phyloP scores from a whole-genome alignment of 2,113 vertebrate species.

The Pontoporia blainvillei region DNA sequence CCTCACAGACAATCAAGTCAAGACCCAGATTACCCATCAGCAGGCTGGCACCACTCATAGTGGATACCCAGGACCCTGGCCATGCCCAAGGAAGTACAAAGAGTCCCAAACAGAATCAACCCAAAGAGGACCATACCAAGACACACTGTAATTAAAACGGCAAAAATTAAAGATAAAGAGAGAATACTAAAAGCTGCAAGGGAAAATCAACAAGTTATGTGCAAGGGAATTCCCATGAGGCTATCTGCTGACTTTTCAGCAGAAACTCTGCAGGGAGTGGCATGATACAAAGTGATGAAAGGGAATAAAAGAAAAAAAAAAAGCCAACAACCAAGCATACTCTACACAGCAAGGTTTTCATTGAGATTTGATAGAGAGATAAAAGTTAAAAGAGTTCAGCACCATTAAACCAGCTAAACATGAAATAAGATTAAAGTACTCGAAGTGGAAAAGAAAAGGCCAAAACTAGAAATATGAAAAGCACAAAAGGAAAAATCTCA shows the following conservation, averaged over 20 bases:
- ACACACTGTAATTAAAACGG: background rate
- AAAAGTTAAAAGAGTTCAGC: background rate
- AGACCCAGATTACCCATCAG: background rate
- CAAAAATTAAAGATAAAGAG: background rate
- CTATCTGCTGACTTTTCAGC: background rate
- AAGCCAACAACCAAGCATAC: background rate
- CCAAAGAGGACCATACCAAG: background rate
- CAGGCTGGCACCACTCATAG: background rate
- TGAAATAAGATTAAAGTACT: background rate
- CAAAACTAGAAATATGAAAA: background rate
- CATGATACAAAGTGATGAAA: background rate
- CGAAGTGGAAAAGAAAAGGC: background rate
- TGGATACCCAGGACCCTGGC: background rate
- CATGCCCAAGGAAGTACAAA: background rate
- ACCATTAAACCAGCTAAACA: background rate
- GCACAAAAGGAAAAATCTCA: background rate
- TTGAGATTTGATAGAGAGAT: background rate
- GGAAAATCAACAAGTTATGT: background rate
- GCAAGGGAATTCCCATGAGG: background rate
- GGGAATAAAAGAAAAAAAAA: background rate
- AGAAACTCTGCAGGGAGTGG: background rate
- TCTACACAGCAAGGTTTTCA: background rate
- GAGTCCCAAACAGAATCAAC: background rate
- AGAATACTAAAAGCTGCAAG: background rate
- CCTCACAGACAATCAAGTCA: background rate